A percentile compares a stretch with the other conserved stretches of the same genome.
phyloP scores from a whole-genome alignment of 35 echinoderm and acorn worm genomes.

The Acanthaster planci region DNA sequence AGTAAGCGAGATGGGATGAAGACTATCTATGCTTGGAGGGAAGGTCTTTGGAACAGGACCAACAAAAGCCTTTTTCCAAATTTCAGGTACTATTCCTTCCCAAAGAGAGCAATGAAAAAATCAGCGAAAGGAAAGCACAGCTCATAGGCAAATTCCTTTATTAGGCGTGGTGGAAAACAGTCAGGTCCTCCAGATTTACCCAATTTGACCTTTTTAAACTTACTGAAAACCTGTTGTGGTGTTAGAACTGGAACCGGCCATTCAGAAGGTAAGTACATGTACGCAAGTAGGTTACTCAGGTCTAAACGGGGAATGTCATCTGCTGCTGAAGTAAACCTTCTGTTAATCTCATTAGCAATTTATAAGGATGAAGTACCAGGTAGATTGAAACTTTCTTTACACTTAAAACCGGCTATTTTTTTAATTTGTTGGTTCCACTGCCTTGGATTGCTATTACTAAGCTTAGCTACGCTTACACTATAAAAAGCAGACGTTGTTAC shows the following conservation, averaged over 20 bases:
- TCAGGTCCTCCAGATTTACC: conserved; percentile 39
- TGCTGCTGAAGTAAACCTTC: not conserved
- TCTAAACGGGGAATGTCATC: conserved; percentile 14
- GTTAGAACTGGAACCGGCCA: not conserved
- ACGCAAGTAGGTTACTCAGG: not conserved
- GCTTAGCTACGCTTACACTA: not conserved
- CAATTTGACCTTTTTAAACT: not conserved
- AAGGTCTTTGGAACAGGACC: not conserved
- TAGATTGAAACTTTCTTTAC: not conserved
- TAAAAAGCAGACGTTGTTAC: not conserved
- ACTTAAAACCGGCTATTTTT: not conserved
- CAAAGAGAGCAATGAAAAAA: conserved; percentile 29
- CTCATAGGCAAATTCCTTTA: conserved; percentile 56
- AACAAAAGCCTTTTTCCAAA: not conserved
- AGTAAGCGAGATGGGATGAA: not conserved
- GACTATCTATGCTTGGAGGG: not conserved
- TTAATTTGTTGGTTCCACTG: not conserved
- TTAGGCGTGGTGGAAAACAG: conserved; percentile 29
- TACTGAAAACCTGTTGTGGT: not conserved
- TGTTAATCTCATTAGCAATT: conserved; percentile 21
- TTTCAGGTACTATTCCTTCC: conserved; percentile 10
- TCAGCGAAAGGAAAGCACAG: conserved; percentile 19
- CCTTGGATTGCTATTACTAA: not conserved
- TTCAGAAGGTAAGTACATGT: conserved; percentile 21
- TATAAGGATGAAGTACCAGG: not conserved